These are phyloP conservation scores for Crocodylus rhombifer DNA, from an alignment of 2,797 vertebrate species.

Conservation along the genomic window DNA sequence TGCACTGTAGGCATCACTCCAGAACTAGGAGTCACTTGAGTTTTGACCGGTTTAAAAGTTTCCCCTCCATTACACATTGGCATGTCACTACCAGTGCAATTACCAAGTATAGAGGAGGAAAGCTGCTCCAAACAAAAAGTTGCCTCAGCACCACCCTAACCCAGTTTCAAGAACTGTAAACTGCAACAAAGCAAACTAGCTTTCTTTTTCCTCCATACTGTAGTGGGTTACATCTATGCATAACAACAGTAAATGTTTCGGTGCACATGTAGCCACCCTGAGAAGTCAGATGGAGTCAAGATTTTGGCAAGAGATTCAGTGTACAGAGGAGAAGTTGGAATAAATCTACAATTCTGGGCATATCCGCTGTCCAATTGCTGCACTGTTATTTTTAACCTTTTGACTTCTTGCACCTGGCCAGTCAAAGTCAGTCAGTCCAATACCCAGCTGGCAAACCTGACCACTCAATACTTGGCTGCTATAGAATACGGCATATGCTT, in stretches of 20 bases:
- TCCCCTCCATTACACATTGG: neutral
- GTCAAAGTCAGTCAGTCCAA: neutral
- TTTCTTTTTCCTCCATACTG: no score
- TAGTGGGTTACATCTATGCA: neutral
- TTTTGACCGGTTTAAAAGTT: neutral
- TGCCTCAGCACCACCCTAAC: neutral
- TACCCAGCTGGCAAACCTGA: neutral
- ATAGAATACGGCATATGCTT: neutral
- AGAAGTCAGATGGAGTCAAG: accelerated
- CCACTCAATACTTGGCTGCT: neutral
- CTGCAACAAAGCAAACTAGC: neutral
- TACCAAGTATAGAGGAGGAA: neutral
- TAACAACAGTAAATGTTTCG: neutral
- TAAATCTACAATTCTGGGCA: neutral
- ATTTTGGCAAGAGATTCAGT: neutral
- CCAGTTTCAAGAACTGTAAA: neutral
- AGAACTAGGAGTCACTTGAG: neutral
- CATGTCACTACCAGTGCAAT: neutral
- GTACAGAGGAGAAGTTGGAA: neutral
- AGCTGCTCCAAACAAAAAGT: neutral
- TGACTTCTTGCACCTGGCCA: neutral
- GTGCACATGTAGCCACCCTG: neutral
- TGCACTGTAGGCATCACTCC: neutral
- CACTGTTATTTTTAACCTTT: neutral
- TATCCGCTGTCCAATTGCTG: neutral